These are phyloP conservation scores for Phoeniculus purpureus DNA, from an alignment of 2,797 vertebrate genomes.

Conservation along the genomic window DNA sequence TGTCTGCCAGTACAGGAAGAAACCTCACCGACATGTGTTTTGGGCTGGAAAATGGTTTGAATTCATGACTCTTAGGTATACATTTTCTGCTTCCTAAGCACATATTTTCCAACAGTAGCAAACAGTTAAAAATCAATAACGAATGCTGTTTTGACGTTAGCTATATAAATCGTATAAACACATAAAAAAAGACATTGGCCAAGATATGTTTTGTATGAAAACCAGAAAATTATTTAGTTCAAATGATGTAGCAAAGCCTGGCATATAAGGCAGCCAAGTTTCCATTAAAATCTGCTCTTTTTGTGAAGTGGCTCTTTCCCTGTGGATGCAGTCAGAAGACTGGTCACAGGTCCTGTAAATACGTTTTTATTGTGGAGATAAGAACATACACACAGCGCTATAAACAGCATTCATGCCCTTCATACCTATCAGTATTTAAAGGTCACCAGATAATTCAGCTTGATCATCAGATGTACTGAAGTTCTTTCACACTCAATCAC, in stretches of 20 bases:
- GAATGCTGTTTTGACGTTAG: background rate
- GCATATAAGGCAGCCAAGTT: background rate
- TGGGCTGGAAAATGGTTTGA: background rate
- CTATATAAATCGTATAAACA: background rate
- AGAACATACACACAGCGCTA: conserved; percentile 32
- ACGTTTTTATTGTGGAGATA: conserved; percentile 20
- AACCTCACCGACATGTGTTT: background rate
- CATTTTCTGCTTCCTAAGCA: background rate
- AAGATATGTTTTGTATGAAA: background rate
- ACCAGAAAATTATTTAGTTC: background rate
- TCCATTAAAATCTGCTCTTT: background rate
- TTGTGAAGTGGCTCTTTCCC: background rate
- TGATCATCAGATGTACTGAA: conserved; percentile 25
- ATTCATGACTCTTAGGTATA: background rate
- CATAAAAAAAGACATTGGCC: accelerated
- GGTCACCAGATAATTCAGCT: conserved; percentile 37
- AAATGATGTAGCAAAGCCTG: background rate
- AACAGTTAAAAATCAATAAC: background rate
- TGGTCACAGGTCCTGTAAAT: conserved; percentile 25
- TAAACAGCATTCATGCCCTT: background rate
- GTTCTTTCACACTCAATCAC: conserved; percentile 45
- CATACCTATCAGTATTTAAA: conserved; percentile 34
- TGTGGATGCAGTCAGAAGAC: conserved; percentile 22
- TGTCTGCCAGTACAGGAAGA: background rate
- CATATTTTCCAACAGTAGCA: background rate